These are phyloP conservation scores for Neosilurus mollespiculum DNA, from an alignment of 2,797 vertebrate genomes.

Conservation along the genomic window DNA sequence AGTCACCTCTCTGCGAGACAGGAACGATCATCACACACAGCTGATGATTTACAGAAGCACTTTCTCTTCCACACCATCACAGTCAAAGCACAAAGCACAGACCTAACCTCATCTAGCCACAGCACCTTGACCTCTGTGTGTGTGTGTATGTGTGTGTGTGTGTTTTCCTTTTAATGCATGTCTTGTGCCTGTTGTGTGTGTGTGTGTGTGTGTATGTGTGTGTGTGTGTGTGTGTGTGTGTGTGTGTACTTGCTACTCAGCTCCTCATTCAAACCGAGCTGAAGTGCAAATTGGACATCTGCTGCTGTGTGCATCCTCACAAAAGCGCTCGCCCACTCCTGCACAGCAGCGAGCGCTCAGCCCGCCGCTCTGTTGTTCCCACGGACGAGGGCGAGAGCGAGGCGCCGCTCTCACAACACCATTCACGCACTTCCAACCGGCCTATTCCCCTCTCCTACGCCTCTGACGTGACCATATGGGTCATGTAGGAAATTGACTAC, in stretches of 20 bases:
- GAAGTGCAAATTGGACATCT: slow-evolving; percentile 85
- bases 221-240: slow-evolving; percentile 26
- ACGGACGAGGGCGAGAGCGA: slow-evolving; percentile 29
- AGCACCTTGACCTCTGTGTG: slow-evolving; percentile 38
- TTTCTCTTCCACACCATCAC: neutral
- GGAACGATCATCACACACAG: neutral
- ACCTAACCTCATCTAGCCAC: slow-evolving; percentile 15
- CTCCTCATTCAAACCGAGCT: slow-evolving; percentile 72
- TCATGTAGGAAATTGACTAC: slow-evolving; percentile 34
- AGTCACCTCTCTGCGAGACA: neutral
- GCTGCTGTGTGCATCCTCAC: slow-evolving; percentile 63
- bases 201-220: neutral
- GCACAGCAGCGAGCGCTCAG: slow-evolving; percentile 31
- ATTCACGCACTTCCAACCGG: slow-evolving; percentile 40
- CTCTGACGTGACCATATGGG: slow-evolving; percentile 23
- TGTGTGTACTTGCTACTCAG: slow-evolving; percentile 56
- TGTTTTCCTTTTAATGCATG: slow-evolving; percentile 5
- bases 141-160: neutral
- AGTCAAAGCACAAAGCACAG: neutral
- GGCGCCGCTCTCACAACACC: slow-evolving; percentile 18
- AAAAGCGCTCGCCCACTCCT: slow-evolving; percentile 53
- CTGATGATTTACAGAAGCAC: slow-evolving; percentile 14
- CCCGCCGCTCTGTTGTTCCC: slow-evolving; percentile 34
- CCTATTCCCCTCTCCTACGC: slow-evolving; percentile 24
- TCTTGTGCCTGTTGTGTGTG: neutral